phyloP scores from a whole-genome alignment of 2,113 vertebrate genomes.

The Agelaius phoeniceus region DNA sequence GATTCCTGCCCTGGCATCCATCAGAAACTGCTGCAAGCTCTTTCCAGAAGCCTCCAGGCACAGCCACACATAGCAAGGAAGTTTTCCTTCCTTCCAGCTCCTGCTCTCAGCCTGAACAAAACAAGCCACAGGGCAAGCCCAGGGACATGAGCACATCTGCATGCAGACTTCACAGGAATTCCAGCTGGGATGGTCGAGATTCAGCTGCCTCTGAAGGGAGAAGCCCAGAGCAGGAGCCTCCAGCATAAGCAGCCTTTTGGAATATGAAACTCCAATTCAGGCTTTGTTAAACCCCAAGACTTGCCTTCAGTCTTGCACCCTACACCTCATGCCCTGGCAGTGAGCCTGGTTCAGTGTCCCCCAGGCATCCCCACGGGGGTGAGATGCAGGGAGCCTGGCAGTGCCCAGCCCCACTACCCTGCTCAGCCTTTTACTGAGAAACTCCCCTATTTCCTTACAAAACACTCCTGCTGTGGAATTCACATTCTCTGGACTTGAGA shows the following conservation, averaged over 20 bases:
- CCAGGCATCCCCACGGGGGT: neutral
- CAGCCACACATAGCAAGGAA: neutral
- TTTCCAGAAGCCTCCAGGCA: neutral
- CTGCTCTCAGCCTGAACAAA: neutral
- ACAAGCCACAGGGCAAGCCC: neutral
- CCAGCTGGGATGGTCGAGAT: neutral
- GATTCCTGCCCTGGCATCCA: neutral
- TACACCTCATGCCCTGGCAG: neutral
- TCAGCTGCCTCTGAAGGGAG: neutral
- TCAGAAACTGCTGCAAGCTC: neutral
- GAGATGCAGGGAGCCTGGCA: neutral
- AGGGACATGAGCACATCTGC: neutral
- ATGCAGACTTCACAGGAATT: neutral
- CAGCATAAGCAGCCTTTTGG: neutral
- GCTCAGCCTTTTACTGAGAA: neutral
- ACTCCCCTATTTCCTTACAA: neutral
- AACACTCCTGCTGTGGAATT: neutral
- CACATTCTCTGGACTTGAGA: too few species aligned
- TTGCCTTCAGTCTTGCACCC: neutral
- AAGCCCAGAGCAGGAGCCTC: neutral
- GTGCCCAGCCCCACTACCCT: neutral
- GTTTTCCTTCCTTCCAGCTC: neutral
- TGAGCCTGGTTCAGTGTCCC: rapidly evolving
- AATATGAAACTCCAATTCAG: neutral
- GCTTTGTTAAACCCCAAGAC: neutral